These are phyloP conservation scores for Enteromius trimaculatus DNA, from an alignment of 2,797 vertebrate species.

Conservation along the genomic window DNA sequence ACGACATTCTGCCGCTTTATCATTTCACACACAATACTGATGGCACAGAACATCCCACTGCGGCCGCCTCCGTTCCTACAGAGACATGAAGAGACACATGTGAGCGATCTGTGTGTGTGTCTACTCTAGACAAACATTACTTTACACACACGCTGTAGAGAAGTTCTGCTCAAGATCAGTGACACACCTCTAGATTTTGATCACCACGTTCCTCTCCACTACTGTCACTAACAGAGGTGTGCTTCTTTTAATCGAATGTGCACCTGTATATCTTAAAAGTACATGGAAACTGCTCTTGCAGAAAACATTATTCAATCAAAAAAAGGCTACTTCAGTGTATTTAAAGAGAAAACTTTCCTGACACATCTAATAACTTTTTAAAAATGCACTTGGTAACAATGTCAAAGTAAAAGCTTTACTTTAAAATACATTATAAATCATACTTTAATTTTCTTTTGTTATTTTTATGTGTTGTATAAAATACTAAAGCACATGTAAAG, in stretches of 20 bases:
- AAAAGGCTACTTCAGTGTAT: not conserved
- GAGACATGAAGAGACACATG: not conserved
- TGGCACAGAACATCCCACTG: constrained; percentile 95
- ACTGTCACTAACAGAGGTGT: not conserved
- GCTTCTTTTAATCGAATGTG: not conserved
- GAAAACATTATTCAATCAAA: not conserved
- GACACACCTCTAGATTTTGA: not conserved
- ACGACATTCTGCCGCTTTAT: constrained; percentile 97
- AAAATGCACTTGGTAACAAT: not conserved
- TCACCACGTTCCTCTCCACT: not conserved
- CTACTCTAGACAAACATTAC: not conserved
- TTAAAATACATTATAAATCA: not conserved
- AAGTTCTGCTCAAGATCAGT: not conserved
- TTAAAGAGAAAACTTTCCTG: not conserved
- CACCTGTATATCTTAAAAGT: not conserved
- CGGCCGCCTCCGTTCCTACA: constrained; percentile 93
- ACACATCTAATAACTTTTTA: not conserved
- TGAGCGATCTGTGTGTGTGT: not conserved
- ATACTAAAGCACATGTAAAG: not conserved
- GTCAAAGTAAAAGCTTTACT: not conserved
- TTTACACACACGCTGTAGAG: not conserved
- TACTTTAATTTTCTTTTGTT: not conserved
- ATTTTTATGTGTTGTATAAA: not conserved
- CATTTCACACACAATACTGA: constrained; percentile 98
- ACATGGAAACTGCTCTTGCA: not conserved